These are phyloP conservation scores for Calosoma granatense DNA, from an alignment of 1,140 invertebrate genomes.

Conservation along the genomic window DNA sequence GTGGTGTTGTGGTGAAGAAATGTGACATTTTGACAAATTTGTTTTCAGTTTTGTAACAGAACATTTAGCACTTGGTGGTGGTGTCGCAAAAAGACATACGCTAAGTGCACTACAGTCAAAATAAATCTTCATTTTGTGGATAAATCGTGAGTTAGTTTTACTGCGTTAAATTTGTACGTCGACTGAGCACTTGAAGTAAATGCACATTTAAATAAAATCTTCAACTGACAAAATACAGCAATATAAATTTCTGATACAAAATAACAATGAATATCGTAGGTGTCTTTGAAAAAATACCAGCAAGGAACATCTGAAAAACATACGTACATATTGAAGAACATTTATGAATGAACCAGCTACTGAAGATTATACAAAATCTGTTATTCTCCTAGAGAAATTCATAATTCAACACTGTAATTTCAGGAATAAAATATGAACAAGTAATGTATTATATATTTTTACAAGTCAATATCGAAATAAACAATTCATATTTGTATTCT, in stretches of 20 bases:
- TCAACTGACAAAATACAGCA: no score
- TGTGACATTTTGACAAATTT: conserved; percentile 6
- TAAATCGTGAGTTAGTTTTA: no score
- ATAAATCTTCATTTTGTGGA: not conserved
- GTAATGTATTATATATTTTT: no score
- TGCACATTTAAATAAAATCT: no score
- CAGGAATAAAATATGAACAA: not conserved
- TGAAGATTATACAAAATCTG: not conserved
- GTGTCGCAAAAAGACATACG: not conserved
- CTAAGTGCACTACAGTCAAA: not conserved
- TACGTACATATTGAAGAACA: no score
- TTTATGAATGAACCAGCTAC: no score
- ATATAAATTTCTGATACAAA: not conserved
- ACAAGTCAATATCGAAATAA: no score
- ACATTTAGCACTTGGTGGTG: not conserved
- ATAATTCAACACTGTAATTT: not conserved
- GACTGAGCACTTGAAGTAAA: no score
- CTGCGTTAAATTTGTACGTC: not conserved
- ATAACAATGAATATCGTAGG: not conserved
- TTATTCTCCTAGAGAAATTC: not conserved
- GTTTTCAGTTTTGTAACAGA: conserved; percentile 1
- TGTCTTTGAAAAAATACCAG: not conserved
- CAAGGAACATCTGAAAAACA: no score
- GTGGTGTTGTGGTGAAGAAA: not conserved
- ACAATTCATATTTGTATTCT: no score